Percentiles rank a stretch among this genome's conserved stretches.
These are phyloP conservation scores for Lipotes vexillifer DNA, from an alignment of 2,113 vertebrate species.

Conservation along the genomic window DNA sequence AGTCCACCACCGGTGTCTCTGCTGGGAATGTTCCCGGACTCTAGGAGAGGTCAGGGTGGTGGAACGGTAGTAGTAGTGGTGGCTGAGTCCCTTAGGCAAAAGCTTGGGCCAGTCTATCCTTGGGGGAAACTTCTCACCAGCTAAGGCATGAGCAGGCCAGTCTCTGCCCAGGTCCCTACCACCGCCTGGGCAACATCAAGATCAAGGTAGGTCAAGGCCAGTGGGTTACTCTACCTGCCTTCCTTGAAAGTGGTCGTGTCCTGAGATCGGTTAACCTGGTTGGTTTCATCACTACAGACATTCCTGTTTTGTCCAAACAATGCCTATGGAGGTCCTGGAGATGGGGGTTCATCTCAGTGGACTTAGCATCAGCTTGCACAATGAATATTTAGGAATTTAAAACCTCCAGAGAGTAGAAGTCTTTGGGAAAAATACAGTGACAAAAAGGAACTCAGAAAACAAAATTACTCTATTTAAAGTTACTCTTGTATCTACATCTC, in stretches of 20 bases:
- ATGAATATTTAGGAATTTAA: not conserved
- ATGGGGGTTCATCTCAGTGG: not conserved
- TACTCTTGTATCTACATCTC: not conserved
- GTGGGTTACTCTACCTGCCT: not conserved
- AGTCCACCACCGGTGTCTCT: not conserved
- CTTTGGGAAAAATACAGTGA: not conserved
- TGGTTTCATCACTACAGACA: not conserved
- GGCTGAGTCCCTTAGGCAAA: not conserved
- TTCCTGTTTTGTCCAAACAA: not conserved
- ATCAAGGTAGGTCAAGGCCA: not conserved
- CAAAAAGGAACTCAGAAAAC: constrained; percentile 7
- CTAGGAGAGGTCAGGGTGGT: not conserved
- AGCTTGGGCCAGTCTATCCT: not conserved
- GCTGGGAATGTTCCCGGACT: not conserved
- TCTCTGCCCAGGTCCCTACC: not conserved
- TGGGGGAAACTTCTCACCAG: not conserved
- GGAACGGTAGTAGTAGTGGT: not conserved
- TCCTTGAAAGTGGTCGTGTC: not conserved
- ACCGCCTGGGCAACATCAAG: not conserved
- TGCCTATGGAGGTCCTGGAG: not conserved
- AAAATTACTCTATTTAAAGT: constrained; percentile 4
- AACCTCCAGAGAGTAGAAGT: not conserved
- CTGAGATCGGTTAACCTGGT: not conserved
- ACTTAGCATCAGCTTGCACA: not conserved
- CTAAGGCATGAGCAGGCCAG: not conserved